Percentiles rank a stretch among this genome's conserved stretches.
These are phyloP conservation scores for Indicator indicator DNA, from an alignment of 2,113 vertebrate genomes.

Conservation along the genomic window DNA sequence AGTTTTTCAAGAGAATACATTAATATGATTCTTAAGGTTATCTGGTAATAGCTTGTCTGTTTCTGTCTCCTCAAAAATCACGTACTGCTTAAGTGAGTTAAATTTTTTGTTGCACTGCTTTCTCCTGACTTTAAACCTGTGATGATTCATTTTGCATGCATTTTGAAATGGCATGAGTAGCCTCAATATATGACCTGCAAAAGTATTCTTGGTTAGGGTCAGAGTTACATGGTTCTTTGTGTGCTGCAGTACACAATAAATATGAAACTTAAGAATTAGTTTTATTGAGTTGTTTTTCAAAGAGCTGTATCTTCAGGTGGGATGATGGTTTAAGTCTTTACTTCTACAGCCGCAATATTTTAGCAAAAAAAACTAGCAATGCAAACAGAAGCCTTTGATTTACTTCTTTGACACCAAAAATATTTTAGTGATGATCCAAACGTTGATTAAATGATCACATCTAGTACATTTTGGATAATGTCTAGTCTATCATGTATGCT, in stretches of 20 bases:
- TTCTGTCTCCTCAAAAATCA: neutral
- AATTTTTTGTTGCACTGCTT: neutral
- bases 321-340: neutral
- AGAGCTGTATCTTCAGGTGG: neutral
- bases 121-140: neutral
- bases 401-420: neutral
- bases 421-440: neutral
- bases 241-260: neutral
- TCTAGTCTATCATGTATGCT: neutral
- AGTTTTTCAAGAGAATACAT: neutral
- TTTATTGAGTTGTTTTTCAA: neutral
- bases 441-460: neutral
- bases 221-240: neutral
- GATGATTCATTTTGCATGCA: neutral
- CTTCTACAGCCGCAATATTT: neutral
- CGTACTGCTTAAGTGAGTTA: neutral
- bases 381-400: neutral
- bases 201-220: neutral
- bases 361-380: neutral
- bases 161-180: neutral
- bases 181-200: neutral
- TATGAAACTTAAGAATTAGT: neutral
- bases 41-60: fast-evolving
- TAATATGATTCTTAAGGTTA: neutral
- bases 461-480: neutral